phyloP scores from a whole-genome alignment of 2,797 vertebrate genomes.

The Otus scops region DNA sequence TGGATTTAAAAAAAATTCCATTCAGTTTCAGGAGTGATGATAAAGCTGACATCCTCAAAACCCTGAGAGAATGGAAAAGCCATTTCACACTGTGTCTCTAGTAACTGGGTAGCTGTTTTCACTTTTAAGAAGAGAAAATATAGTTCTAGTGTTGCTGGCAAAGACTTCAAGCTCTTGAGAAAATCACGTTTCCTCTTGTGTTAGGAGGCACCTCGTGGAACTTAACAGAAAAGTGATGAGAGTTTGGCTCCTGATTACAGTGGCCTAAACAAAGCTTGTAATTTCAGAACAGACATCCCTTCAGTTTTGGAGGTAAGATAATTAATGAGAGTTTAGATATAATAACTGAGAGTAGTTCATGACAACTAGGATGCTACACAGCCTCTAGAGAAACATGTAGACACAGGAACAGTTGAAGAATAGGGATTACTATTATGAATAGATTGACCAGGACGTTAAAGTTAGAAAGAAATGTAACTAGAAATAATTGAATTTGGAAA shows the following conservation, averaged over 20 bases:
- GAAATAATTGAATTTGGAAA: slow-evolving; percentile 43
- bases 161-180: background rate
- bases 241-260: background rate
- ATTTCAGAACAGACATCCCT: background rate
- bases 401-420: background rate
- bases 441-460: background rate
- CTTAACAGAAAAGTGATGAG: background rate
- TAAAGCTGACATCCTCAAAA: background rate
- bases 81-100: background rate
- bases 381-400: background rate
- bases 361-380: background rate
- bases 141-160: background rate
- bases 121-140: background rate
- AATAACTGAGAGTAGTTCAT: background rate
- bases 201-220: background rate
- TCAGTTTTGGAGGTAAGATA: background rate
- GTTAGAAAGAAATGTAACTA: slow-evolving; percentile 16
- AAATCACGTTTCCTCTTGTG: background rate
- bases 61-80: background rate
- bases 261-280: background rate
- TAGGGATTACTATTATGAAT: background rate
- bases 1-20: background rate
- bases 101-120: background rate
- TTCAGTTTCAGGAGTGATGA: background rate
- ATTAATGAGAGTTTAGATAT: background rate